phyloP scores from a whole-genome alignment of 2,888 invertebrate genomes.

The Drosophila melanocephala region DNA sequence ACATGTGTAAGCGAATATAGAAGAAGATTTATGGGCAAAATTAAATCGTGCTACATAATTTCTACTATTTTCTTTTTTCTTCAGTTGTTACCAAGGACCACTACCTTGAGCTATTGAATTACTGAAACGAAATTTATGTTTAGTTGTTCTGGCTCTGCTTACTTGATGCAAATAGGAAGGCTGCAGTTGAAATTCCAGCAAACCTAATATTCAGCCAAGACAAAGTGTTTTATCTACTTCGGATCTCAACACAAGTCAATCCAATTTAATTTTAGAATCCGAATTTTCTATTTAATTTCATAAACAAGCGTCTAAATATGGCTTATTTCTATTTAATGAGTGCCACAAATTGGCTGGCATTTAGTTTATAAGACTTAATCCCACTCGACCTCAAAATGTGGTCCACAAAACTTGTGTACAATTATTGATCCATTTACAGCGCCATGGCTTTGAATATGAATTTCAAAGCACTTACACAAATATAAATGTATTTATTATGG shows the following conservation, averaged over 20 bases:
- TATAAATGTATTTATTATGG: slow-evolving; percentile 15
- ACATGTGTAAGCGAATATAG: slow-evolving; percentile 8
- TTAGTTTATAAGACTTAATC: neutral
- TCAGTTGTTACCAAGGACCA: neutral
- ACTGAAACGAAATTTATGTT: neutral
- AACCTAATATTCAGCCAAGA: neutral
- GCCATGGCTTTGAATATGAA: slow-evolving; percentile 2
- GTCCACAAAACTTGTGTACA: neutral
- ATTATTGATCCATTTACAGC: slow-evolving; percentile 26
- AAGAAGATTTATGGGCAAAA: neutral
- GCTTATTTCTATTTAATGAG: slow-evolving; percentile 1
- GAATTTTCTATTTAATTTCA: neutral
- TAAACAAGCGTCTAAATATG: neutral
- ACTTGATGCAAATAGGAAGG: neutral
- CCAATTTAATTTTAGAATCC: neutral
- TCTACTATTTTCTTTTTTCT: neutral
- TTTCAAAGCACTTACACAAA: slow-evolving; percentile 5
- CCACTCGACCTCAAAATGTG: neutral
- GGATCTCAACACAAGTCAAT: neutral
- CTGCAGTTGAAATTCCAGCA: neutral
- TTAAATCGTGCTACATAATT: neutral
- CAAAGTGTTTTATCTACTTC: neutral
- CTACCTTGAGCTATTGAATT: neutral
- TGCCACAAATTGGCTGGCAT: slow-evolving; percentile 22
- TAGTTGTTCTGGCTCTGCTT: neutral